These are phyloP conservation scores for Pachypsylla venusta DNA, from an alignment of 1,140 invertebrate genomes.

Conservation along the genomic window DNA sequence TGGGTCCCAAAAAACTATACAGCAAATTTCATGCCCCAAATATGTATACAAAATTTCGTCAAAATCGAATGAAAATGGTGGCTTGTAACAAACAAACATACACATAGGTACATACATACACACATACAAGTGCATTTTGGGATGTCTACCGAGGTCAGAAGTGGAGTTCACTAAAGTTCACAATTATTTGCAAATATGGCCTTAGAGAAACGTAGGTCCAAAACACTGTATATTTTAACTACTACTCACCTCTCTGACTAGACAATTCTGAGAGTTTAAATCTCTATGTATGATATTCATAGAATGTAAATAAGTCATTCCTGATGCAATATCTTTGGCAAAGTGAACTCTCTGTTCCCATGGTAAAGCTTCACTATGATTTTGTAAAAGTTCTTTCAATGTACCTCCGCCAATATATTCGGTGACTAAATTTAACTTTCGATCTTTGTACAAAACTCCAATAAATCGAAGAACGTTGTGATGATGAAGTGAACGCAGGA, in stretches of 20 bases:
- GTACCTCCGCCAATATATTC: conserved; percentile 85
- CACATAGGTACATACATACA: too few relatives aligned
- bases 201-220: background rate
- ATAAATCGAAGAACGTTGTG: conserved; percentile 82
- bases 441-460: conserved; percentile 85
- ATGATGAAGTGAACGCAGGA: conserved; percentile 71
- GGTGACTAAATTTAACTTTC: conserved; percentile 76
- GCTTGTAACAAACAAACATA: too few relatives aligned
- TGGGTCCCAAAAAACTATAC: too few relatives aligned
- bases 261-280: conserved; percentile 90
- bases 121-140: too few relatives aligned
- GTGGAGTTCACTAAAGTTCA: too few relatives aligned
- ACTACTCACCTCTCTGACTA: conserved; percentile 64
- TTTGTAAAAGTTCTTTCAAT: conserved; percentile 66
- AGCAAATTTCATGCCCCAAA: too few relatives aligned
- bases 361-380: conserved; percentile 46
- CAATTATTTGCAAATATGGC: too few relatives aligned
- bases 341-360: conserved; percentile 73
- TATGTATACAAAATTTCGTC: too few relatives aligned
- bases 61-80: too few relatives aligned
- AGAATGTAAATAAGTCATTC: conserved; percentile 85
- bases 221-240: background rate
- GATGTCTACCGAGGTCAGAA: too few relatives aligned
- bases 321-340: conserved; percentile 79
- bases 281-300: conserved; percentile 92